Evolutionary conservation across 2,888 invertebrate species (phyloP), one percentile per base, ranked within the genome.

Genomic region (Cyaniris semiargus): DNA sequence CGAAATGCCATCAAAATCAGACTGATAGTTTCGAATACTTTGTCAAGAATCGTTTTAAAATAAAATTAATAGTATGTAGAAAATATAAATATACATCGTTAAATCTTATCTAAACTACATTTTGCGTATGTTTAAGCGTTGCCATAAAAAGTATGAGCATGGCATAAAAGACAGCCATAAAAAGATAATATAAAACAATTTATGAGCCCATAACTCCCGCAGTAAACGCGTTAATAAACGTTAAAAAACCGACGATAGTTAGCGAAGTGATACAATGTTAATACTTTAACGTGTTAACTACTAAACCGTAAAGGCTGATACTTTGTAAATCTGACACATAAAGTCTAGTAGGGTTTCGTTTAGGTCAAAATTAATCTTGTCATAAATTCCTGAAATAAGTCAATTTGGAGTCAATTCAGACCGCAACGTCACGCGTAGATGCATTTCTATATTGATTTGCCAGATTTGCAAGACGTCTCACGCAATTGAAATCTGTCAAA

Each of bases 151-250:
- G 21, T 58, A 66, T 27, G 60, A 66, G 27, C 27, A 71, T 34
- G 34, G n/a, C 38, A 71, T 38, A 38, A 38, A 71, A 71, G 71
- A 18, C 10, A n/a, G 4, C 38, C 72, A 48, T 72, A 72, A 44
- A 72, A 23, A 72, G 72, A 72, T 72, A 72, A 48, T 72, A 44
- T 72, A 23, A 23, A 72, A 23, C 44, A 72, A 72, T 72, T 72
- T 44, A 72, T 10, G 72, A 10, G 6, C 13, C 23, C 15, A 44
- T 48, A 48, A 44, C 72, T 44, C 10, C 4, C 3, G 8, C 23
- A 38, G 71, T 71, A 71, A 71, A 21, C 71, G 38, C 44, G 72
- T 48, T 23, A 48, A 72, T 72, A 72, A 72, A 72, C 44, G 21
- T 23, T 44, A 72, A 72, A 72, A 72, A 48, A 66, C 66, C 66